Base-by-base conservation (phyloP, 2,888 invertebrate species). In the Amphimallon solstitiale region DNA sequence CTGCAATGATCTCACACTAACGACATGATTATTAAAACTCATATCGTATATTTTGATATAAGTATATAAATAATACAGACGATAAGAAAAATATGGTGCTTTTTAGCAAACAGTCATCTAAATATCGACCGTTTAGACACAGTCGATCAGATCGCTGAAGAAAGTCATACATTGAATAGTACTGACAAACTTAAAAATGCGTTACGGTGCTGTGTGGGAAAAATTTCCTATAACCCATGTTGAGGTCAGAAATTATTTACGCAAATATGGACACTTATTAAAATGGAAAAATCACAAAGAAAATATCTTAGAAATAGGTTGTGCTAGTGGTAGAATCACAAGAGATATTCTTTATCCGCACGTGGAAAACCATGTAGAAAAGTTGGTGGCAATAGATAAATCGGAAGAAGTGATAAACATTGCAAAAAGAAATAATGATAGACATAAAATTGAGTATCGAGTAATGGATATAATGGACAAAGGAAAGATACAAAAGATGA, bases 401-500 rank as follows among this genome's bases (percentile, higher is more conserved):
- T 19, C 38, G 21, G 19, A 37, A 10, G 38, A 12, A 1, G 38
- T 37, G 38, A 54, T 38, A 4, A 12, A 38, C n/a, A 38, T 10
- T 21, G 54, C 38, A 2, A 37, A 38, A 19, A 38, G 0, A 2
- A 5, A 21, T 1, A 37, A 54, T 19, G 12, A 1, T n/a, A 7
- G 4, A n/a, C n/a, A 38, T n/a, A 38, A 37, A 5, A 38, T 54
- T 10, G 21, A 54, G 15, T 54, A 38, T 21, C 19, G 6, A 17
- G n/a, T 21, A 4, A 37, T 54, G 54, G 54, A 54, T 15, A 21
- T 38, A 3, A 54, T 54, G 54, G 40, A 54, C n/a, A 6, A n/a
- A 10, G 19, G 6, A 12, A 21, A 15, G 2, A 12, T 54, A 7
- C n/a, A 19, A 5, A 38, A 38, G 21, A 38, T 21, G 19, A n/a